Conservation (phyloP, 2,113 vertebrate genomes). For the Silurus glanis region DNA sequence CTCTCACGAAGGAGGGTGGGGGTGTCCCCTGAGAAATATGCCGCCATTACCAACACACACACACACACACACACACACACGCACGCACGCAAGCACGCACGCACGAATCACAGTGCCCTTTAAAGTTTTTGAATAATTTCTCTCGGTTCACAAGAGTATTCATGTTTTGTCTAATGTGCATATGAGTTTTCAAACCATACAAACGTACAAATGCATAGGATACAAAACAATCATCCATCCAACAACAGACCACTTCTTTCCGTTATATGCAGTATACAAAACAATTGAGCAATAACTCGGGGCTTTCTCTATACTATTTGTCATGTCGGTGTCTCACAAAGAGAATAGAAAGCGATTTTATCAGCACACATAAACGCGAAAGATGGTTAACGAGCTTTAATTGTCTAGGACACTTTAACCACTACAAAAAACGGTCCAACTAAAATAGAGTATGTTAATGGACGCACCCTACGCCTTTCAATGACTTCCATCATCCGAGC, state of each 20-base stretch:
- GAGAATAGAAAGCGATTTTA: not conserved
- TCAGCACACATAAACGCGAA: not conserved
- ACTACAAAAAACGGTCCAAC: not conserved
- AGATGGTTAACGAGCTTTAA: not conserved
- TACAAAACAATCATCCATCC: not conserved
- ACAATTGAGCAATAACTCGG: not conserved
- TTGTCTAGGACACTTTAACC: not conserved
- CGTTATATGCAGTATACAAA: not conserved
- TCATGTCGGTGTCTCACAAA: not conserved
- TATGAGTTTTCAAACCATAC: not conserved
- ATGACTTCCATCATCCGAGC: slow-evolving; percentile 32
- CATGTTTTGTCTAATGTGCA: not conserved
- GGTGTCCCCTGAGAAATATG: slow-evolving; percentile 37
- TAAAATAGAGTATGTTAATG: not conserved
- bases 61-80: slow-evolving; percentile 29
- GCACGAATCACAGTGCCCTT: not conserved
- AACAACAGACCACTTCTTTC: not conserved
- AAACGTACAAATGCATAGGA: not conserved
- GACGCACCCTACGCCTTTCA: slow-evolving; percentile 40
- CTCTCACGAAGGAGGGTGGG: slow-evolving; percentile 20
- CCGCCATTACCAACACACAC: slow-evolving; percentile 29
- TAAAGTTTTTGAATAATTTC: not conserved
- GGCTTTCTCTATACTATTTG: not conserved
- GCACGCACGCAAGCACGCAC: slow-evolving; percentile 21
- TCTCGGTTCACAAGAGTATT: not conserved